These are phyloP conservation scores for Syngnathus floridae DNA, from an alignment of 2,113 vertebrate species.

Conservation along the genomic window DNA sequence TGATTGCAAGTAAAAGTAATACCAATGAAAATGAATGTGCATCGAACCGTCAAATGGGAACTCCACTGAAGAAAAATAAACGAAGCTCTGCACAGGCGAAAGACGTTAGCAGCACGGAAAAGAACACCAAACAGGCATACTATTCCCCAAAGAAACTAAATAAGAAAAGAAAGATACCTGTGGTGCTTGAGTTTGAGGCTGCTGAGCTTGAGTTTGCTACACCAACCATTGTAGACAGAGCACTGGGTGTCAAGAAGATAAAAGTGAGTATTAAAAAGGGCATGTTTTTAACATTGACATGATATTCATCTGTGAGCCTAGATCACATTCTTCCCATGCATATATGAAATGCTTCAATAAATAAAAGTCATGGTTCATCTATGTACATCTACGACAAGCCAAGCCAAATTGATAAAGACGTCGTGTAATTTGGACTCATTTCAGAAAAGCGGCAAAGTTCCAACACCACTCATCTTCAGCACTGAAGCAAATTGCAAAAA, in stretches of 20 bases:
- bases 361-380: not conserved
- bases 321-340: not conserved
- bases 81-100: not conserved
- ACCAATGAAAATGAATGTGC: not conserved
- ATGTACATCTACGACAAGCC: constrained; percentile 23
- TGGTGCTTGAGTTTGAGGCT: constrained; percentile 52
- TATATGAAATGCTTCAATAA: not conserved
- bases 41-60: not conserved
- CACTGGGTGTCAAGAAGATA: not conserved
- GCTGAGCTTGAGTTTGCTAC: constrained; percentile 30
- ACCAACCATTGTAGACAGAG: not conserved
- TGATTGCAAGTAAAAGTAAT: not conserved
- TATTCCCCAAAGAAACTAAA: constrained; percentile 6
- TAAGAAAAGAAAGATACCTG: constrained; percentile 49
- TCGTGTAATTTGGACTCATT: constrained; percentile 71
- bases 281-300: not conserved
- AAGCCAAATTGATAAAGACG: constrained; percentile 21
- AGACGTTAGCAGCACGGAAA: not conserved
- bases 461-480: constrained; percentile 77
- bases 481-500: constrained; percentile 42
- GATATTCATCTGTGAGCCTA: not conserved
- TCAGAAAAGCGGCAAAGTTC: constrained; percentile 53
- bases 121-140: not conserved
- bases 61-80: constrained; percentile 23
- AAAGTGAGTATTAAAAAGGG: not conserved